Conservation (phyloP, 2,888 invertebrate species). For the Patella pellucida region DNA sequence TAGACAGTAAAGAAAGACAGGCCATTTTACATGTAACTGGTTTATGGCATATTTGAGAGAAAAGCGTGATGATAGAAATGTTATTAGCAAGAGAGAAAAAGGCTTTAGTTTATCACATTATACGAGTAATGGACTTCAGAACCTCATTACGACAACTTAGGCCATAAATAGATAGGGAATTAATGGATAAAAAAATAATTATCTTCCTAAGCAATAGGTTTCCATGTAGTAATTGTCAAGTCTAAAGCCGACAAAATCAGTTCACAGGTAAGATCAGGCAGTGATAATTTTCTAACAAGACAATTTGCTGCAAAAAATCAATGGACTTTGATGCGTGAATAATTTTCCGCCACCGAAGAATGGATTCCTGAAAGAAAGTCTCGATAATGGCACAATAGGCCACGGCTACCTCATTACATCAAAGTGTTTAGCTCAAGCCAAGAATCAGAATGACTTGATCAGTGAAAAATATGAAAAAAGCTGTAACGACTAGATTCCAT, state of each 20-base stretch:
- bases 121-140: neutral
- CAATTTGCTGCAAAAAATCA: constrained; percentile 1
- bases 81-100: no score
- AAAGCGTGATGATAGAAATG: no score
- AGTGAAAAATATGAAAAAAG: no score
- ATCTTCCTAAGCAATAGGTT: neutral
- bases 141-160: constrained; percentile 1
- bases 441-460: no score
- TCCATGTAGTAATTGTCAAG: neutral
- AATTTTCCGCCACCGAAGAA: neutral
- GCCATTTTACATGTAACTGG: no score
- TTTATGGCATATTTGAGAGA: no score
- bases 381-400: no score
- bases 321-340: neutral
- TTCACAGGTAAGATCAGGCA: neutral
- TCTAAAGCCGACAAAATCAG: neutral
- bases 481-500: no score
- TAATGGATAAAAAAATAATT: constrained; percentile 12
- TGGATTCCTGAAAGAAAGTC: neutral
- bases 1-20: no score
- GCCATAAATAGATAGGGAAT: constrained; percentile 5
- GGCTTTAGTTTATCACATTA: neutral
- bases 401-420: no score
- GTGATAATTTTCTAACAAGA: constrained; percentile 5
- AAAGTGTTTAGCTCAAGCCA: no score